A percentile compares a stretch with the other conserved stretches of the same genome.
These are phyloP conservation scores for Naja naja DNA, from an alignment of 2,113 vertebrate species.

Conservation along the genomic window DNA sequence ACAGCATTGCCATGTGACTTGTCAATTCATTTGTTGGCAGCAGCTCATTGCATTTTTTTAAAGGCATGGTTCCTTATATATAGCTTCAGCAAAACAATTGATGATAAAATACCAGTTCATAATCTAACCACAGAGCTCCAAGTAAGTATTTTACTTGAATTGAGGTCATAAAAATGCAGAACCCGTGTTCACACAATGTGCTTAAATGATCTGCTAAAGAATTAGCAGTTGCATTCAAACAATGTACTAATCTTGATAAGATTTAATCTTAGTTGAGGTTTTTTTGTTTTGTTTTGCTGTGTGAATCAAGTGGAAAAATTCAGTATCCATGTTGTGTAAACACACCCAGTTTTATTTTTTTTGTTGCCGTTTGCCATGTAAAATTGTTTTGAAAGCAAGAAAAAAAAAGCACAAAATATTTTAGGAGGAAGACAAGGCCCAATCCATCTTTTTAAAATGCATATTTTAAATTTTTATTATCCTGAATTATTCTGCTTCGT, in stretches of 20 bases:
- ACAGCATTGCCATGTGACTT: conserved; percentile 1
- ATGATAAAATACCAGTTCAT: background rate
- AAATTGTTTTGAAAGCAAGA: background rate
- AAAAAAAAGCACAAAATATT: background rate
- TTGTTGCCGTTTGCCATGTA: background rate
- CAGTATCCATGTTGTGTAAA: background rate
- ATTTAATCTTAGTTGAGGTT: background rate
- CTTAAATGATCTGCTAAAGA: background rate
- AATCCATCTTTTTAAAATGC: background rate
- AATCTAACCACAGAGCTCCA: background rate
- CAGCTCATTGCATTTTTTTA: background rate
- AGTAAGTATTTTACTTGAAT: background rate
- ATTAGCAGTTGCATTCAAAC: background rate
- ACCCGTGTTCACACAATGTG: background rate
- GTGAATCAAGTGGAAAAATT: background rate
- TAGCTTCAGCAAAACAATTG: background rate
- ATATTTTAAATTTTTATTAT: background rate
- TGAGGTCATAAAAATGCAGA: background rate
- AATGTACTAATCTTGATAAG: background rate
- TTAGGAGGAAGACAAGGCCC: background rate
- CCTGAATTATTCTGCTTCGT: background rate
- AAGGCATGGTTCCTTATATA: background rate
- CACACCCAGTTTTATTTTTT: background rate
- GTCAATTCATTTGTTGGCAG: conserved; percentile 1
- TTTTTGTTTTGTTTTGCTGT: background rate